Evolutionary conservation across 2,797 vertebrate species (phyloP).

Genomic region (Rhodeus uyekii): DNA sequence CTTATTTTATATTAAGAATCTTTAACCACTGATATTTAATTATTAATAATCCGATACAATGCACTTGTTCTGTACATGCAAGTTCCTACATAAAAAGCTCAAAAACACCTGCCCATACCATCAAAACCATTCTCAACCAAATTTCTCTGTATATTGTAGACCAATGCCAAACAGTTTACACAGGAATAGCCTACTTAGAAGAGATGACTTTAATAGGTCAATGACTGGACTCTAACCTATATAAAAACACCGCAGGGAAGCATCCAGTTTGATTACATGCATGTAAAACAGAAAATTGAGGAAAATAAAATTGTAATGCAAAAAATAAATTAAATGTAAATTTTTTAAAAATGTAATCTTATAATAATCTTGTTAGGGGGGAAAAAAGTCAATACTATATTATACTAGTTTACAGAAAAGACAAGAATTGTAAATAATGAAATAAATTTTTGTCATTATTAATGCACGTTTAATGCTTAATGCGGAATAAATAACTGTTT

Average conservation of each 20-base stretch:
- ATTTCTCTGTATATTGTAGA: background rate
- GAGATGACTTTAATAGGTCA: background rate
- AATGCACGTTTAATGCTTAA: slow-evolving; percentile 60
- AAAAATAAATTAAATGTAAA: too few species aligned
- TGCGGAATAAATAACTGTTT: slow-evolving; percentile 22
- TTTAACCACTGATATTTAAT: background rate
- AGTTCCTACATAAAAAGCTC: background rate
- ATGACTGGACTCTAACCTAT: background rate
- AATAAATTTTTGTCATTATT: background rate
- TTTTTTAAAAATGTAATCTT: too few species aligned
- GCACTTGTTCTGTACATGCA: background rate
- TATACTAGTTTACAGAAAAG: background rate
- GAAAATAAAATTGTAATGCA: too few species aligned
- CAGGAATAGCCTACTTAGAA: slow-evolving; percentile 62
- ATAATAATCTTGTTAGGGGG: background rate
- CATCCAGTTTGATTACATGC: background rate
- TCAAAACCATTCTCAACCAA: background rate
- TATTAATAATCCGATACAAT: background rate
- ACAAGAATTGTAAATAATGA: background rate
- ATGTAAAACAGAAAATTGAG: background rate
- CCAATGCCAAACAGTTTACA: background rate
- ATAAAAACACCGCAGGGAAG: background rate
- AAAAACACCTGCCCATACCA: background rate
- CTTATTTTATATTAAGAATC: background rate
- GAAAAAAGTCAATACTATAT: background rate